Conservation (phyloP, 2,888 invertebrate species). For the Nipponacmea schrenckii region DNA sequence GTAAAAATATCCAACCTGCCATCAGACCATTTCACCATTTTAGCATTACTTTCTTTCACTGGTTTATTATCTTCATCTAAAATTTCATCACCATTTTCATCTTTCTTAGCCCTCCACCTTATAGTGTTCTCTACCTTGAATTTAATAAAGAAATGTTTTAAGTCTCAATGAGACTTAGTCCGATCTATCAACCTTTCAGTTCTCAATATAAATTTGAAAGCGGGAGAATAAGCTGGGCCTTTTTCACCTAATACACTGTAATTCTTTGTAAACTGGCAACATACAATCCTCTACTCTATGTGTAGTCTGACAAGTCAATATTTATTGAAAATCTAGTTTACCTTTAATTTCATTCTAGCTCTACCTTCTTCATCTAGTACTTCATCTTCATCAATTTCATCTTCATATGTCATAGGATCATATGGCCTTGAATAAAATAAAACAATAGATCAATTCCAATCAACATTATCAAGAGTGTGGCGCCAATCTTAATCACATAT, state of each 20-base stretch:
- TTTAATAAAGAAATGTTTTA: not conserved
- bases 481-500: too few relatives aligned
- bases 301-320: too few relatives aligned
- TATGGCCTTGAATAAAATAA: slow-evolving; percentile 77
- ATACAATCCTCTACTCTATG: too few relatives aligned
- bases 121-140: slow-evolving; percentile 95
- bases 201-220: too few relatives aligned
- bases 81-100: slow-evolving; percentile 68
- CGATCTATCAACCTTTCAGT: too few relatives aligned
- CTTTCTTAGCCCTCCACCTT: slow-evolving; percentile 88
- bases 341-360: slow-evolving; percentile 75
- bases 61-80: slow-evolving; percentile 77
- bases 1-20: slow-evolving; percentile 71
- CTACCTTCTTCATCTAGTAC: slow-evolving; percentile 97
- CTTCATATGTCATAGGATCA: slow-evolving; percentile 93
- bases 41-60: slow-evolving; percentile 90
- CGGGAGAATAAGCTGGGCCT: not conserved
- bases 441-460: not conserved
- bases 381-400: slow-evolving; percentile 98
- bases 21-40: slow-evolving; percentile 97
- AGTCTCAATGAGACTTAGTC: too few relatives aligned
- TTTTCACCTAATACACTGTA: too few relatives aligned
- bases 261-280: too few relatives aligned
- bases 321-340: not conserved
- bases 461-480: not conserved